A percentile compares a stretch with the other conserved stretches of the same genome.
Conservation (phyloP, 2,113 vertebrate species). For the Chaetops frenatus region DNA sequence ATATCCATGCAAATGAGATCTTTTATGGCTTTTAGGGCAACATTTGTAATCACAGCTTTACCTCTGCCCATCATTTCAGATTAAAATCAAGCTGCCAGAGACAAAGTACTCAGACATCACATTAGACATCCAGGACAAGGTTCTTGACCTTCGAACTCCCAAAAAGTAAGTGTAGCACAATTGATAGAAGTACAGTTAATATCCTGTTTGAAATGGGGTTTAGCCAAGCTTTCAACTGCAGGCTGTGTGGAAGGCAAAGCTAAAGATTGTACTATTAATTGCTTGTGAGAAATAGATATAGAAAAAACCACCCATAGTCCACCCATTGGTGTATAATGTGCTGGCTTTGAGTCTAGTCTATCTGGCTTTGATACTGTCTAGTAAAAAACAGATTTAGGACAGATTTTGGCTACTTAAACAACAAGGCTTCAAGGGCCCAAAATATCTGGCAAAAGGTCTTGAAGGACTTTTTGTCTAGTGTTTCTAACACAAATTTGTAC, state of each 20-base stretch:
- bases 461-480: not conserved
- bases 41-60: not conserved
- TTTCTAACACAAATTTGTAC: not conserved
- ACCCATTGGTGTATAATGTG: not conserved
- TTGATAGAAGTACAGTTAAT: not conserved
- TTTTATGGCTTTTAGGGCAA: not conserved
- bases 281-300: not conserved
- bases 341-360: not conserved
- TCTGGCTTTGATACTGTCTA: not conserved
- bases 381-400: not conserved
- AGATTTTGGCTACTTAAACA: not conserved
- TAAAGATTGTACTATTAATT: not conserved
- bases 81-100: slow-evolving; percentile 88
- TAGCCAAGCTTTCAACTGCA: not conserved
- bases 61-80: slow-evolving; percentile 70
- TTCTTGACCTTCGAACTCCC: slow-evolving; percentile 86
- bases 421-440: not conserved
- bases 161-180: slow-evolving; percentile 79
- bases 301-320: not conserved
- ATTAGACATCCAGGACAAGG: slow-evolving; percentile 83
- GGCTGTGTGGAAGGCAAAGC: not conserved
- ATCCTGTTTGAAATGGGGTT: not conserved
- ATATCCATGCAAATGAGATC: not conserved
- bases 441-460: not conserved
- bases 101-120: slow-evolving; percentile 81